Evolutionary conservation across 2,797 vertebrate genomes (phyloP).

Genomic region (Molossus molossus): DNA sequence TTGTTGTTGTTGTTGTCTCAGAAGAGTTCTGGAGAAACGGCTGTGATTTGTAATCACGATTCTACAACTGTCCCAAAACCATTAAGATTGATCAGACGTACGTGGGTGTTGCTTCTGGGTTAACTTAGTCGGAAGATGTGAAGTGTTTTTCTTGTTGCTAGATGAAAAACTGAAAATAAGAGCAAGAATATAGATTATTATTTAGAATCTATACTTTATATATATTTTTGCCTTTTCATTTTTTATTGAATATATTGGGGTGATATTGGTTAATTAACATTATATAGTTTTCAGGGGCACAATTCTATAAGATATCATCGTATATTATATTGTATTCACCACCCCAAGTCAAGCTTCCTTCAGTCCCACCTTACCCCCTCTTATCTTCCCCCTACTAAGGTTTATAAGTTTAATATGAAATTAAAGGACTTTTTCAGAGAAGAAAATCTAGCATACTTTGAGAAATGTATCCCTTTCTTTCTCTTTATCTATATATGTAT

Average conservation of each 20-base stretch:
- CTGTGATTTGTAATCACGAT: constrained; percentile 71
- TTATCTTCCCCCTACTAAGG: background rate
- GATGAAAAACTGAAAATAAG: constrained; percentile 50
- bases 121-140: background rate
- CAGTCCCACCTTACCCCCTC: background rate
- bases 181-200: background rate
- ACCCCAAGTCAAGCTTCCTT: background rate
- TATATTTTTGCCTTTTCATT: background rate
- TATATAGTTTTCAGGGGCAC: background rate
- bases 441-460: background rate
- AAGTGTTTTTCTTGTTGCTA: constrained; percentile 43
- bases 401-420: constrained; percentile 60
- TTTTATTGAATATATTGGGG: background rate
- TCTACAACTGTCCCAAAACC: constrained; percentile 38
- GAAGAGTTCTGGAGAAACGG: constrained; percentile 67
- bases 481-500: background rate
- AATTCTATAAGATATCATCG: background rate
- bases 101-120: background rate
- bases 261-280: background rate
- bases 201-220: constrained; percentile 53
- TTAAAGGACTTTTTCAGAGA: constrained; percentile 40
- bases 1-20: constrained; percentile 78
- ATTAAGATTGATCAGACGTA: background rate
- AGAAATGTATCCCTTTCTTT: background rate
- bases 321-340: background rate